phyloP scores from a whole-genome alignment of 2,888 invertebrate species.

The Magallana nippona region DNA sequence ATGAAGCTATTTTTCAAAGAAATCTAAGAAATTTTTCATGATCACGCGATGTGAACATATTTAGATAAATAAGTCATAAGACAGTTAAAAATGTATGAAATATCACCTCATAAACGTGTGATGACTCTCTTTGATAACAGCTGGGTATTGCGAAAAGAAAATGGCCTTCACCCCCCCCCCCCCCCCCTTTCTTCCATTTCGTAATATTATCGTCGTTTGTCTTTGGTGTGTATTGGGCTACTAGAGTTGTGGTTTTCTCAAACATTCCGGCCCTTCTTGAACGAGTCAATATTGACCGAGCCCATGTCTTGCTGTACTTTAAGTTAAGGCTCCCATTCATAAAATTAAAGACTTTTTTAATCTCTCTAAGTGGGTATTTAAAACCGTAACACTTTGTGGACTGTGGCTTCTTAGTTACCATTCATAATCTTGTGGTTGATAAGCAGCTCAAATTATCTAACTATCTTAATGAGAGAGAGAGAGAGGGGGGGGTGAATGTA shows the following conservation, averaged over 20 bases:
- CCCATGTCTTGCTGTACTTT: conserved; percentile 18
- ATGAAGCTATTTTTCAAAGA: too few species aligned
- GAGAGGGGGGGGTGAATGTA: background rate
- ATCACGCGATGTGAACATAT: too few species aligned
- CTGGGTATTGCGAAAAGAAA: too few species aligned
- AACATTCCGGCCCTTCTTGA: background rate
- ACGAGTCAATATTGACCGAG: conserved; percentile 22
- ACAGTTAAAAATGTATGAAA: too few species aligned
- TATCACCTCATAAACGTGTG: too few species aligned
- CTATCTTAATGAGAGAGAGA: background rate
- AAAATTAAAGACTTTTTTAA: conserved; percentile 10
- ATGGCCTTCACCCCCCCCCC: too few species aligned
- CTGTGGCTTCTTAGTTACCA: background rate
- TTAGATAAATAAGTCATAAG: too few species aligned
- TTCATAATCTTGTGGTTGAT: conserved; percentile 5
- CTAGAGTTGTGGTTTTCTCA: background rate
- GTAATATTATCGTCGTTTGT: background rate
- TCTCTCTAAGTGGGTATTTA: conserved; percentile 15
- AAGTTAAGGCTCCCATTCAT: background rate
- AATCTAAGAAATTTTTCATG: too few species aligned
- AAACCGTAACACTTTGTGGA: conserved; percentile 16
- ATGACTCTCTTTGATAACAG: too few species aligned
- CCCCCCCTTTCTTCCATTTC: too few species aligned
- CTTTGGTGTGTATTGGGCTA: background rate
- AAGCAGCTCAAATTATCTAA: conserved; percentile 7